Evolutionary conservation across 2,797 vertebrate species (phyloP), one percentile per base, ranked within the genome.

Genomic region (Chiroxiphia lanceolata): DNA sequence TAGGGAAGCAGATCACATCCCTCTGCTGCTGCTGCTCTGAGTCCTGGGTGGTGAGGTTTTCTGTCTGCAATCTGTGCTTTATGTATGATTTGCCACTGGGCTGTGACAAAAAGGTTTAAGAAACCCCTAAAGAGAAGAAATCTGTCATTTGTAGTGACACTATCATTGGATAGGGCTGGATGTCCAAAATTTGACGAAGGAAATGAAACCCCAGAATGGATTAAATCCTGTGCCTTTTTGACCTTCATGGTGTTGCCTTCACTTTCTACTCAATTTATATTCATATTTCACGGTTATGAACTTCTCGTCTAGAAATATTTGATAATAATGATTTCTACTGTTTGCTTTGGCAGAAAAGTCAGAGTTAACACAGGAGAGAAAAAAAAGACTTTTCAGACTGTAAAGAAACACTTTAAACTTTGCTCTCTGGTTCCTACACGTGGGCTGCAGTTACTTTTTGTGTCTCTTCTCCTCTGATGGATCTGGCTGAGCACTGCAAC

Each of bases 291-390:
- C 9, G 20, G 38, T 59, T 63, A 69, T 54, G 31, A 83, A 59
- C 60, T 47, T 36, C n/a, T 33, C 50, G 44, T 17, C 70, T 85
- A 23, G 51, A 64, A 60, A 38, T 44, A 29, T 86, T 94, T 83
- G 57, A 29, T 29, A 33, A 17, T 26, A 33, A 17, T 45, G 54
- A 33, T 84, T 92, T 40, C 45, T 13, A 0, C 16, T 64, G 40
- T 83, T 95, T 70, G 71, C 60, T 89, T 80, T 87, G 76, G 15
- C 47, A 67, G 64, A 23, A 54, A 38, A 63, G 36, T 59, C 59
- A 16, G 13, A 31, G 22, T 54, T 34, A 48, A 64, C 31, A 16
- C 1, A 0, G 11, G 40, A 74, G 65, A 44, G 51, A 18, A 17
- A 51, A 38, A 76, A 70, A 72, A 51, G 16, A 9, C 19, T 36